Conservation (phyloP, 2,797 vertebrate species). For the Sciurus vulgaris region DNA sequence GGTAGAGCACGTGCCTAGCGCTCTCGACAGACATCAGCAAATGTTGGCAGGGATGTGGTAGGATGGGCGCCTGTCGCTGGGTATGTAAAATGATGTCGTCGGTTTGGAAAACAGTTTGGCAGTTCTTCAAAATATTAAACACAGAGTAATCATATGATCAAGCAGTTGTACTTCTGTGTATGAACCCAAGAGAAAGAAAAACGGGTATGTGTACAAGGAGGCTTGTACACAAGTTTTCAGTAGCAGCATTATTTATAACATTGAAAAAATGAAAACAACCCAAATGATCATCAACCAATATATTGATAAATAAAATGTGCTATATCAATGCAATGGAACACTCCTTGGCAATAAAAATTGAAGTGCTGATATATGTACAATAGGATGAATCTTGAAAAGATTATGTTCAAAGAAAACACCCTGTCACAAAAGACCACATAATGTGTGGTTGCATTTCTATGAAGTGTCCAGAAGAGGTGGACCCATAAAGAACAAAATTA, state of each 20-base stretch:
- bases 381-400: not conserved
- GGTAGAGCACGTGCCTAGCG: too few species aligned
- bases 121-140: conserved; percentile 16
- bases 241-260: not conserved
- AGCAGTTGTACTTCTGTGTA: not conserved
- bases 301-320: not conserved
- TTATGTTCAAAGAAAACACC: not conserved
- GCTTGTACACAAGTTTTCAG: not conserved
- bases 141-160: not conserved
- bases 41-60: not conserved
- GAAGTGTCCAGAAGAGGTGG: not conserved
- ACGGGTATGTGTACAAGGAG: not conserved
- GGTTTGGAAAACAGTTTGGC: not conserved
- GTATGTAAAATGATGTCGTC: not conserved
- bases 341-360: not conserved
- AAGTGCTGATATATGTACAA: not conserved
- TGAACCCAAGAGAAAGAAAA: not conserved
- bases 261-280: not conserved
- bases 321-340: not conserved
- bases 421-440: not conserved
- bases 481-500: not conserved
- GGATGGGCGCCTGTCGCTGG: not conserved
- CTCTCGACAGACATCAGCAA: not conserved
- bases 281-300: not conserved
- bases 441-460: not conserved